Base-by-base conservation (phyloP, 2,888 invertebrate species). In the Anarsia innoxiella region DNA sequence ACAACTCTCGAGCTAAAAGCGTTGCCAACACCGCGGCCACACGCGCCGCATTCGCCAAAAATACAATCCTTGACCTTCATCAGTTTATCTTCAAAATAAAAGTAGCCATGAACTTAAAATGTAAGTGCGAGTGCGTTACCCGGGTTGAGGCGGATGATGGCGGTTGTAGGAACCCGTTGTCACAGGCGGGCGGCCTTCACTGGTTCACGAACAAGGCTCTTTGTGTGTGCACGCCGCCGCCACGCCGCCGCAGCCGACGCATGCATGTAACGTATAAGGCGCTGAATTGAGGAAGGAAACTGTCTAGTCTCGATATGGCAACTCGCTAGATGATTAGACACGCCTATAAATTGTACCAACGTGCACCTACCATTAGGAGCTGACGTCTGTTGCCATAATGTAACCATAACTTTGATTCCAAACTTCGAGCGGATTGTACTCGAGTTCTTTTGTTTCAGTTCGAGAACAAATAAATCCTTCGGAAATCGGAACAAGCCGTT, bases 151-250 rank as follows among this genome's bases (percentile, higher is more conserved):
- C n/a, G n/a, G n/a, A n/a, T n/a, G n/a, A n/a, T n/a, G n/a, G n/a
- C n/a, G n/a, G n/a, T n/a, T 35, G 16, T 29, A 35, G 39, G 31
- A 40, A 41, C 43, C 44, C 38, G 41, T 43, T 41, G 46, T 37
- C 38, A 36, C 34, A 37, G 25, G 36, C 27, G 56, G 78, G 51
- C 63, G 82, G 64, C 82, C 83, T 84, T 84, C 83, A 61, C 53
- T 69, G 69, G 78, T 78, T 78, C 77, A 80, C 66, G 79, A 79
- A 70, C 80, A 80, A 82, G 82, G 80, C 60, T 61, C 78, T 75
- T 78, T 78, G 73, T 77, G n/a, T n/a, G 64, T 49, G 44, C 2
- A 59, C 55, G 34, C 42, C 31, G 11, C 23, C 6, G n/a, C 2
- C 9, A 12, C 28, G 3, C 12, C 9, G 30, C 9, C 2, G 14